These are phyloP conservation scores for Semibalanus balanoides DNA, from an alignment of 1,140 invertebrate genomes.

Conservation along the genomic window DNA sequence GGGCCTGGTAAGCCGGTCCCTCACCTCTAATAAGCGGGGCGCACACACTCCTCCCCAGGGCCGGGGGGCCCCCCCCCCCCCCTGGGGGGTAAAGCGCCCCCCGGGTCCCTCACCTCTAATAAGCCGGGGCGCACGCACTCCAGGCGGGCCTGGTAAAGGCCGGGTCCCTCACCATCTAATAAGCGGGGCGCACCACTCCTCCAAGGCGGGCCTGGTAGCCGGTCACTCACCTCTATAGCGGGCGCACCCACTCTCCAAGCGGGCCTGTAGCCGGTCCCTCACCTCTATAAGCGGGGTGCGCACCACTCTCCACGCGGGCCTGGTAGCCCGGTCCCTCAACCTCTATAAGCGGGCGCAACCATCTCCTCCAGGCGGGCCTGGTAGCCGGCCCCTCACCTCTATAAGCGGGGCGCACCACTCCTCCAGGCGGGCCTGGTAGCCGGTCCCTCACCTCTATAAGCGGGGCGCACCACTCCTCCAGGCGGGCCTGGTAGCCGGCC, in stretches of 20 bases:
- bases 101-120: too few relatives aligned
- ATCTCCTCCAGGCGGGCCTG: not conserved
- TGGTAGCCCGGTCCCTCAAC: too few relatives aligned
- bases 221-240: too few relatives aligned
- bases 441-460: not conserved
- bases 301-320: too few relatives aligned
- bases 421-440: not conserved
- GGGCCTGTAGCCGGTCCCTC: not conserved
- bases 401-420: not conserved
- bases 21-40: too few relatives aligned
- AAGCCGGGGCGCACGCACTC: too few relatives aligned
- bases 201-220: too few relatives aligned
- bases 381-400: not conserved
- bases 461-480: not conserved
- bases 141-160: not conserved
- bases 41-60: not conserved
- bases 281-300: too few relatives aligned
- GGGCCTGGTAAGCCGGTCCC: not conserved
- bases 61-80: too few relatives aligned
- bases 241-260: not conserved
- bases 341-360: not conserved
- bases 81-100: too few relatives aligned
- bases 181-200: too few relatives aligned
- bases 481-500: not conserved
- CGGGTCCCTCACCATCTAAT: too few relatives aligned